Evolutionary conservation across 1,140 invertebrate genomes (phyloP).

Genomic region (Drosophila parabipectinata): DNA sequence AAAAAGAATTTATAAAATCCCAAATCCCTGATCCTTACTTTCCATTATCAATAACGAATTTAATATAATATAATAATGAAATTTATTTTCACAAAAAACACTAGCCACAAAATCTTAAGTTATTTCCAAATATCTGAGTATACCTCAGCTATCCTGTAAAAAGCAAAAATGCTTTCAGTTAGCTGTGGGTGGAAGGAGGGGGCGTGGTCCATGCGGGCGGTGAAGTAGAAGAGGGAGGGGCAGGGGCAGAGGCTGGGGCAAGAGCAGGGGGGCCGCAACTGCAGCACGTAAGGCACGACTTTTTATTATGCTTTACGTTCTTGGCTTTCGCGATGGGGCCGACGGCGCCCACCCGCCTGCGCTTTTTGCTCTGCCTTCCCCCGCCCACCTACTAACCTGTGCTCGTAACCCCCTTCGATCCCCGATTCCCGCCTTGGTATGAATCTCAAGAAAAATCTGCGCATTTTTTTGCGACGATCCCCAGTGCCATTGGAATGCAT

Average conservation of each 20-base stretch:
- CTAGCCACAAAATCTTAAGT: neutral
- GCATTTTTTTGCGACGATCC: constrained; percentile 65
- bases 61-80: too few species aligned
- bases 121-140: neutral
- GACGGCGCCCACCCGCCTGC: constrained; percentile 78
- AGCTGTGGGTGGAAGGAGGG: constrained; percentile 24
- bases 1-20: too few species aligned
- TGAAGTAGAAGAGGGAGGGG: neutral
- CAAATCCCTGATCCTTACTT: too few species aligned
- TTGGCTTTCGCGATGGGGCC: constrained; percentile 59
- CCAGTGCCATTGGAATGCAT: constrained; percentile 72
- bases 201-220: neutral
- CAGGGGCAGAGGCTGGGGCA: neutral
- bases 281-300: constrained; percentile 80
- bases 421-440: neutral
- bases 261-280: constrained; percentile 26
- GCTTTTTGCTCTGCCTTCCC: constrained; percentile 47
- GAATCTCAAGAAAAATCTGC: constrained; percentile 63
- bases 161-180: constrained; percentile 22
- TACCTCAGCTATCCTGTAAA: neutral
- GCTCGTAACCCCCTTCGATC: neutral
- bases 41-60: too few species aligned
- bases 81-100: neutral
- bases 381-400: too few species aligned
- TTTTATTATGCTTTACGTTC: constrained; percentile 81